Base-by-base conservation (phyloP, 1,140 invertebrate genomes). In the Lordiphosa clarofinis region DNA sequence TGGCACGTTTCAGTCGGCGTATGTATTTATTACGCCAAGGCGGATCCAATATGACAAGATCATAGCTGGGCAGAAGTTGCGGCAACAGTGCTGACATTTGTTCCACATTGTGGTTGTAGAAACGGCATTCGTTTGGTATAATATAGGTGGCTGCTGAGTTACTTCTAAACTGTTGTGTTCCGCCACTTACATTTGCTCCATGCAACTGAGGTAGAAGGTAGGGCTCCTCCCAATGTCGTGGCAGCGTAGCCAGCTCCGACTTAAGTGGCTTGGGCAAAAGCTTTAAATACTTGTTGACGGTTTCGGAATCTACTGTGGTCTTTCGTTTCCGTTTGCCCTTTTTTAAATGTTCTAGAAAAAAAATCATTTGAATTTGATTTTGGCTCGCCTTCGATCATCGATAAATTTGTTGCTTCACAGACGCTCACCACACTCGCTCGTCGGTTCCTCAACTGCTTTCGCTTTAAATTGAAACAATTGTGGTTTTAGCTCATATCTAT, bases 1-100 rank as follows among this genome's bases (percentile, higher is more conserved):
- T 92, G 91, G 90, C 89, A 64, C 90, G 91, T 90, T 95, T 96
- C 65, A 93, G 89, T 64, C 96, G 92, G 73, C 95, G 92, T 19
- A 97, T 95, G 57, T 95, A 97, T 90, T 97, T 97, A 89, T 98
- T 98, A 90, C 93, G 94, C 97, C 97, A 98, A 1, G 97, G 96
- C 50, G 96, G 97, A 91, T 98, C 97, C 61, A 97, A 90, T 12
- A 98, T 89, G 48, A 98, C 92, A 42, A 97, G 89, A 89, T 98
- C 94, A 92, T 92, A 98, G 42, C 88, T 88, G 53, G 88, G 70
- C 19, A 88, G 72, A 4, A 86, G 53, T 64, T 87, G 59, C 4
- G 64, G 75, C 15, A 87, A 21, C 5, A 84, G 47, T 7, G 56
- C 24, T 1, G 52, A 33, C 10, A 87, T 12, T 8, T 66, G 49